Base-by-base conservation (phyloP, 2,797 vertebrate species). In the Lagocephalus sceleratus region DNA sequence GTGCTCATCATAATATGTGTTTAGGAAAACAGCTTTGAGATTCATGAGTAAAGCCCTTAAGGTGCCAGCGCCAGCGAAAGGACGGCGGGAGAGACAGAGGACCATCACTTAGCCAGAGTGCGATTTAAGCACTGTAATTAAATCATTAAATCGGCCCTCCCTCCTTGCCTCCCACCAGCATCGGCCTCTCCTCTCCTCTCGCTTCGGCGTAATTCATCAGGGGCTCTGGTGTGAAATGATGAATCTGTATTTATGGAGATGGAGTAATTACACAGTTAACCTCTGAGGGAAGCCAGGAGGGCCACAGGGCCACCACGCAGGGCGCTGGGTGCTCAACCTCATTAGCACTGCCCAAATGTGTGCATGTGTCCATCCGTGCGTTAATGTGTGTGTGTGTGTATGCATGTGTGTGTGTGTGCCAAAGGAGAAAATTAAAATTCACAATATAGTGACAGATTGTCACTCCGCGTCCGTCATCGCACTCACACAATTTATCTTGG, bases 121-220 rank as follows among this genome's bases (percentile, higher is more conserved):
- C 93, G 93, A 91, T 92, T 94, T 96, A 95, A 95, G 94, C 93
- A 94, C 93, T 94, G 94, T 98, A 96, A 97, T 98, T 97, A 97
- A 96, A 96, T 95, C 94, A 97, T 95, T 95, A 96, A 94, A 95
- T 89, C 88, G 85, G 88, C 84, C 81, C 79, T 76, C 82, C 79
- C 86, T 76, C 25, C 21, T 20, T 49, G 47, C 51, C 17, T 35
- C 41, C 41, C 20, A 10, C 21, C 41, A n/a, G 32, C 15, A 38
- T 52, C 47, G 32, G 21, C 19, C 50, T 49, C 51, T 16, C 57
- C 47, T 64, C 60, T 75, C 63, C 90, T 88, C 88, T 65, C 85
- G 58, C 91, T 90, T 91, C 89, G 80, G 89, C 90, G 91, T 90
- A 89, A 89, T 92, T 93, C 90, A 91, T 93, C 92, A 91, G 91